A percentile compares a stretch with the other conserved stretches of the same genome.
These are phyloP conservation scores for Elmis aenea DNA, from an alignment of 2,888 invertebrate genomes.

Conservation along the genomic window DNA sequence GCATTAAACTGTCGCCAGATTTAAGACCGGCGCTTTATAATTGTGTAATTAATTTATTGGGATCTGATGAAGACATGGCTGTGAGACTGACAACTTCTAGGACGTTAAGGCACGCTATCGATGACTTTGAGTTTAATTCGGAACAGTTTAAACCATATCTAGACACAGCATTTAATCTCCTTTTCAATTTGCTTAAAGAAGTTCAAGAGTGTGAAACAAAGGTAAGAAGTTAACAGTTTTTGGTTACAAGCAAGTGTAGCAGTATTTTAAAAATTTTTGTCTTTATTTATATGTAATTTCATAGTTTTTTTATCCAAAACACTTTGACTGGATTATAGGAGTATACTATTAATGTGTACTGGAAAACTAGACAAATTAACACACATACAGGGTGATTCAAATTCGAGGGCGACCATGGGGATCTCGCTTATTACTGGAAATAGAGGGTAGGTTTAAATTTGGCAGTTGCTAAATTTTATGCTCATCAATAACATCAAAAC, in stretches of 20 bases:
- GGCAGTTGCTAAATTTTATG: too few species aligned
- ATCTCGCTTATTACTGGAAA: too few species aligned
- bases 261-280: conserved; percentile 1
- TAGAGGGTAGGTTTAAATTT: too few species aligned
- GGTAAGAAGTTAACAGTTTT: conserved; percentile 43
- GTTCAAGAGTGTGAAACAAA: conserved; percentile 90
- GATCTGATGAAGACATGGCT: conserved; percentile 77
- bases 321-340: too few species aligned
- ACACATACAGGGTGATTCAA: too few species aligned
- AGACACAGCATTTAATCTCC: conserved; percentile 68
- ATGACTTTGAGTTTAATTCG: conserved; percentile 88
- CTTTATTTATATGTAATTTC: too few species aligned
- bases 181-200: conserved; percentile 81
- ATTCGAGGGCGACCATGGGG: too few species aligned
- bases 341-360: too few species aligned
- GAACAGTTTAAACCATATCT: conserved; percentile 83
- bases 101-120: conserved; percentile 77
- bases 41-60: conserved; percentile 68
- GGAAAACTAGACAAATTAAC: too few species aligned
- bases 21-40: conserved; percentile 78
- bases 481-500: too few species aligned
- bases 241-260: background rate
- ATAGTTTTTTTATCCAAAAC: too few species aligned
- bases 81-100: conserved; percentile 83
- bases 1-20: conserved; percentile 76